A percentile compares a stretch with the other conserved stretches of the same genome.
Conservation (phyloP, 2,888 invertebrate species). For the Piscicola geometra region DNA sequence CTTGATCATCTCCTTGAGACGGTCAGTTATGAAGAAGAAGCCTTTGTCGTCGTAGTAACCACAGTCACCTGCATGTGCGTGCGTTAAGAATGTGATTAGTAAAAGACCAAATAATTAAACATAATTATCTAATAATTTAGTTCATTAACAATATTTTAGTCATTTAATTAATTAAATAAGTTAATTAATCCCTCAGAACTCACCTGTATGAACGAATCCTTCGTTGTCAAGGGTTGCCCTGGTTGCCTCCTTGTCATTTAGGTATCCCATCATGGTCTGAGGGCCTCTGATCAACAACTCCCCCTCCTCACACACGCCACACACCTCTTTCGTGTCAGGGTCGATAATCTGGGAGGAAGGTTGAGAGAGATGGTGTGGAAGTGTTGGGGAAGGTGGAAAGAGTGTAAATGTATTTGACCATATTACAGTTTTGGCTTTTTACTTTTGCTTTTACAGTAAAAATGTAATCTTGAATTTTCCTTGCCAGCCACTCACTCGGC, state of each 20-base stretch:
- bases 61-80: constrained; percentile 35
- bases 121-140: no score
- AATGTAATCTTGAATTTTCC: no score
- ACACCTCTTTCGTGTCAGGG: constrained; percentile 58
- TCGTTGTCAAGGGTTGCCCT: constrained; percentile 64
- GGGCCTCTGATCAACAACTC: constrained; percentile 79
- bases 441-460: no score
- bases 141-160: no score
- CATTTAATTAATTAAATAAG: no score
- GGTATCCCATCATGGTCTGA: constrained; percentile 76
- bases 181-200: background rate
- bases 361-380: no score
- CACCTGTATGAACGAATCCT: constrained; percentile 73
- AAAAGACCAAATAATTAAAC: background rate
- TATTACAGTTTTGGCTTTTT: no score
- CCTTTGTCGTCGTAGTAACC: constrained; percentile 33
- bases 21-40: constrained; percentile 35
- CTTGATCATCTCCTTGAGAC: constrained; percentile 39
- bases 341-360: constrained; percentile 40
- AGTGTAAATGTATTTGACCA: no score
- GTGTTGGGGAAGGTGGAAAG: no score
- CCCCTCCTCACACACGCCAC: constrained; percentile 61
- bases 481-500: background rate
- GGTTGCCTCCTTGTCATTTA: constrained; percentile 69
- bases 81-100: background rate